A percentile compares a stretch with the other conserved stretches of the same genome.
These are phyloP conservation scores for Brachyhypopomus gauderio DNA, from an alignment of 2,113 vertebrate species.

Conservation along the genomic window DNA sequence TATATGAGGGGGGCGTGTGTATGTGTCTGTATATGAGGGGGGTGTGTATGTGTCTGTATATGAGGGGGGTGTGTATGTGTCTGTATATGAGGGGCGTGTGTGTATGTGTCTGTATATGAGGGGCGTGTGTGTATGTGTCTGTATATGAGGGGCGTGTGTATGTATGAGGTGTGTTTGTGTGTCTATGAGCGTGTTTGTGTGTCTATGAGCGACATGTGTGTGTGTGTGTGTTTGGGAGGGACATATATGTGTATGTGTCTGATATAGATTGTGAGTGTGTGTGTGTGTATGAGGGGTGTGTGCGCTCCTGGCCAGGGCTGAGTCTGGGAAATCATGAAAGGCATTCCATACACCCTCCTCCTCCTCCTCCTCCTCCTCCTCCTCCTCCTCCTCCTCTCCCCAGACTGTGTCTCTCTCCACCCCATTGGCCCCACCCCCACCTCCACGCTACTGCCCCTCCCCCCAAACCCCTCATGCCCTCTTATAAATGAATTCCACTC, in stretches of 20 bases:
- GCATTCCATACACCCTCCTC: constrained; percentile 42
- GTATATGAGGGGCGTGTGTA: constrained; percentile 23
- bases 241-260: too few relatives aligned
- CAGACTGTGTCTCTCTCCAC: neutral
- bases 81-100: too few relatives aligned
- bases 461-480: neutral
- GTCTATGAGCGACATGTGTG: neutral
- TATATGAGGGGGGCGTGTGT: too few relatives aligned
- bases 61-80: too few relatives aligned
- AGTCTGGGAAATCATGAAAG: constrained; percentile 53
- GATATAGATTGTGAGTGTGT: constrained; percentile 11
- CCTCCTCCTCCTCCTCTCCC: constrained; percentile 21
- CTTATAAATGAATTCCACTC: constrained; percentile 2
- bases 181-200: too few relatives aligned
- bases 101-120: too few relatives aligned
- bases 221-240: neutral
- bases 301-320: neutral
- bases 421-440: neutral
- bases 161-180: too few relatives aligned
- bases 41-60: too few relatives aligned
- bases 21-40: too few relatives aligned
- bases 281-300: constrained; percentile 18
- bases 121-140: neutral
- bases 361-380: constrained; percentile 29
- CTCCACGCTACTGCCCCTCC: neutral